Conservation (phyloP, 1,140 invertebrate species). For the Nylanderia fulva region DNA sequence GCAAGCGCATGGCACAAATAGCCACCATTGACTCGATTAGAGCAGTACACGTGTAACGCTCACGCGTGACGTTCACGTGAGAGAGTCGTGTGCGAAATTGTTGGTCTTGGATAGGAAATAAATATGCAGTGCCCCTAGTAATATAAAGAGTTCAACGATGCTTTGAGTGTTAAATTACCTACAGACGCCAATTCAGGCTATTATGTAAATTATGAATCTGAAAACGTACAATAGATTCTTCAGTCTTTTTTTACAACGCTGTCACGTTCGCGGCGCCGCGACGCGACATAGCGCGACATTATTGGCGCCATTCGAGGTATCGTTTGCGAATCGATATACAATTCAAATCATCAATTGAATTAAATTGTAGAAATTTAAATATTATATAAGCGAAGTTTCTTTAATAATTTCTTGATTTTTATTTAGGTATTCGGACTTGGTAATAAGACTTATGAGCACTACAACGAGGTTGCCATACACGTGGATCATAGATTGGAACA, state of each 20-base stretch:
- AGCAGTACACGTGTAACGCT: constrained; percentile 12
- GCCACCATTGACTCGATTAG: neutral
- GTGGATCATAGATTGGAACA: constrained; percentile 98
- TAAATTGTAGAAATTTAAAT: neutral
- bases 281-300: neutral
- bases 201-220: neutral
- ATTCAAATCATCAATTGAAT: neutral
- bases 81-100: neutral
- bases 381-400: neutral
- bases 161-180: neutral
- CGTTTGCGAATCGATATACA: neutral
- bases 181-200: neutral
- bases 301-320: constrained; percentile 51
- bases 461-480: constrained; percentile 98
- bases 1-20: too few relatives aligned
- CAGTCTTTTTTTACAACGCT: neutral
- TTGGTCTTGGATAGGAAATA: neutral
- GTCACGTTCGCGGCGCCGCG: neutral
- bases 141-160: neutral
- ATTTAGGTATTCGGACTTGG: constrained; percentile 98
- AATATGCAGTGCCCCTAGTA: neutral
- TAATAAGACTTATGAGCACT: constrained; percentile 99
- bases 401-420: neutral
- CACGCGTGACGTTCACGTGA: neutral
- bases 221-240: constrained; percentile 24